Evolutionary conservation across 2,888 invertebrate species (phyloP), one percentile per base, ranked within the genome.

Genomic region (Acleris sparsana): DNA sequence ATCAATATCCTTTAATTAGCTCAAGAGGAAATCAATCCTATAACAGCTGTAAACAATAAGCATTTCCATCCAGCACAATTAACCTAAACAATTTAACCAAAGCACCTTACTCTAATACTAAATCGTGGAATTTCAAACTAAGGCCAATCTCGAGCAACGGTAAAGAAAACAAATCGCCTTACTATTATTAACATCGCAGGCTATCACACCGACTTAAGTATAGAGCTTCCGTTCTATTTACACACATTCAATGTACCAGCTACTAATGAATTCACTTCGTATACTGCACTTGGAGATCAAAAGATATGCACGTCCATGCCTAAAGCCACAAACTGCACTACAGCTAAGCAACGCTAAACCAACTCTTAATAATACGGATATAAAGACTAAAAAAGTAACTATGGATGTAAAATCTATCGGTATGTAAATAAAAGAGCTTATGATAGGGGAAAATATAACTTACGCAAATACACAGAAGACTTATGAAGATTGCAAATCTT

Each of bases 181-280:
- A 67, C 73, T 73, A 72, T 72, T 73, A 76, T 77, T 77, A 79
- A 78, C 77, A 76, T 76, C 71, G 77, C 73, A 73, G 81, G 80
- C 80, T 80, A 85, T 82, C 79, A 80, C 79, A 73, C 76, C 77
- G 78, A 75, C 78, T 84, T 84, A 84, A 84, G 83, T 83, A 81
- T 78, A 74, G 71, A 71, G 83, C 85, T 89, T 90, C 91, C 91
- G 91, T 89, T 90, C 90, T 80, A 87, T 86, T 89, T 89, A 86
- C 88, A 89, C 86, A 88, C 80, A 87, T 86, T 84, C 81, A 82
- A 75, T 75, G 74, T 72, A 72, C 73, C 71, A 71, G 69, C 72
- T 67, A 77, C 80, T 89, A 90, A 91, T 91, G 85, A 90, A 90
- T 90, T 87, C 89, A 88, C 85, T 79, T 75, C 77, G 77, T 79